phyloP scores from a whole-genome alignment of 2,113 vertebrate genomes.

The Garra rufa region DNA sequence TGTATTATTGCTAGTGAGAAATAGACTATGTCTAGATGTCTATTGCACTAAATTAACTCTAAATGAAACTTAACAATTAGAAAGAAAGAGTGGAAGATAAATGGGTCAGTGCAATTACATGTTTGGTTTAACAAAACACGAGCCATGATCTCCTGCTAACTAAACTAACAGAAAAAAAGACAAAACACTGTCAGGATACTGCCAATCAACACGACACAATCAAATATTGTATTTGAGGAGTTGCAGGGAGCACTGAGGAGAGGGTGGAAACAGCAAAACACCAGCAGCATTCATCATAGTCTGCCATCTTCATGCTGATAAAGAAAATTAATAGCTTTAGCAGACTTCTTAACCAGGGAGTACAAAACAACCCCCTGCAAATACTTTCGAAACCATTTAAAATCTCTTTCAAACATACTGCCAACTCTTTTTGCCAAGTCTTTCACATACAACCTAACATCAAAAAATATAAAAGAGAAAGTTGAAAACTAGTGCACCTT shows the following conservation, averaged over 20 bases:
- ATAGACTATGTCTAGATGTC: not conserved
- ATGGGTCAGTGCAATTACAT: not conserved
- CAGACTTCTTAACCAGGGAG: not conserved
- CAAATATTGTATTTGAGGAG: not conserved
- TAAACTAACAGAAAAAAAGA: not conserved
- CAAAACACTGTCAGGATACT: not conserved
- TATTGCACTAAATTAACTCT: not conserved
- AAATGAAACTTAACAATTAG: not conserved
- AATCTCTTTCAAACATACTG: not conserved
- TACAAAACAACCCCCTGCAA: conserved; percentile 16
- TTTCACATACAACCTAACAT: not conserved
- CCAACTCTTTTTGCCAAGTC: not conserved
- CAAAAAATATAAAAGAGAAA: not conserved
- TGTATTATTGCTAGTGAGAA: not conserved
- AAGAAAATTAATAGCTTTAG: conserved; percentile 1
- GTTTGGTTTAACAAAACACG: not conserved
- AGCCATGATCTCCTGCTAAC: conserved; percentile 2
- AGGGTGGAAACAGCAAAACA: conserved; percentile 2
- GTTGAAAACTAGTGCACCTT: not conserved
- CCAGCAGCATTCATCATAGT: conserved; percentile 16
- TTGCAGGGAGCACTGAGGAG: conserved; percentile 7
- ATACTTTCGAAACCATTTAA: not conserved
- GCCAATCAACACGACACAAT: conserved; percentile 3
- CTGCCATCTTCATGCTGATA: conserved; percentile 27
- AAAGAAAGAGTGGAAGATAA: not conserved